Base-by-base conservation (phyloP, 2,797 vertebrate species). In the Sebastes variabilis region DNA sequence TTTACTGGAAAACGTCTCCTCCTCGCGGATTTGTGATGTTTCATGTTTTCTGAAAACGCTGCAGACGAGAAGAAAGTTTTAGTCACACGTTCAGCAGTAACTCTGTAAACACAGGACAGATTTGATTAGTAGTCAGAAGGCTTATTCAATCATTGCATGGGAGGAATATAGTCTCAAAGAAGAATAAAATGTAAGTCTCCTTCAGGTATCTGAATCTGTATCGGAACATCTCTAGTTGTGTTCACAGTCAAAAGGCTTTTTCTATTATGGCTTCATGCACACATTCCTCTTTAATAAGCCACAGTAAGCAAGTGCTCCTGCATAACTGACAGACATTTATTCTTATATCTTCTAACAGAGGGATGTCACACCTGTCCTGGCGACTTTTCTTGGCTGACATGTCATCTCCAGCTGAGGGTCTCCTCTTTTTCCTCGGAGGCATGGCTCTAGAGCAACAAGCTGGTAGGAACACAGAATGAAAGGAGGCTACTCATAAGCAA, bases 351-450 rank as follows among this genome's bases (percentile, higher is more conserved):
- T 42, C 6, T 7, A 79, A 69, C 69, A 58, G 59, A 80, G 5
- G 13, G 9, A 29, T 32, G 29, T 79, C 38, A 55, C 96, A 99
- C 99, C 98, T 97, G 93, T 99, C 99, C 88, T 98, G 98, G 80
- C 98, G 97, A 95, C 98, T 99, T 92, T 99, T 99, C 95, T 99
- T 99, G 86, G 98, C 98, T 79, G 97, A 97, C 88, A 99, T 94
- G 91, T 99, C 98, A 91, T 99, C 98, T 93, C 97, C 98, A 88
- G 97, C 95, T 74, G 98, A 97, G 85, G 99, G 98, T 97, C 99
- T 98, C 96, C 98, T 99, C 96, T 99, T 99, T 99, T 99, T 99
- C 94, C 99, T 98, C 62, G 99, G 99, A 79, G 99, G 99, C 99
- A 99, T 99, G 95, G 96, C 96, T 98, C 97, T 98, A 86, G 96